These are phyloP conservation scores for Myodes glareolus DNA, from an alignment of 2,113 vertebrate species.

Conservation along the genomic window DNA sequence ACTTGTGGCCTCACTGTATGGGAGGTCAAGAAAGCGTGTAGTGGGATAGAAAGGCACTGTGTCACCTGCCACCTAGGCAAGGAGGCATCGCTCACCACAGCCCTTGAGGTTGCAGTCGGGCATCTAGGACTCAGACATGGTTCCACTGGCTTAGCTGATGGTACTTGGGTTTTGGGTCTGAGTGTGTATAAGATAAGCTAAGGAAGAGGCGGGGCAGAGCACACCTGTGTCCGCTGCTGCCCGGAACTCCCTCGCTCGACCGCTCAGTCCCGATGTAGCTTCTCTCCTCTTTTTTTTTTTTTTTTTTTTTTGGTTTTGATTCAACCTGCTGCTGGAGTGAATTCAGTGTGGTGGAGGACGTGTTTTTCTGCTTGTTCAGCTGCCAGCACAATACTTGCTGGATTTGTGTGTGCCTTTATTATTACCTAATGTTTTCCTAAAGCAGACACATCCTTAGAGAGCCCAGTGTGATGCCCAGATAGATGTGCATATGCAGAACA, in stretches of 20 bases:
- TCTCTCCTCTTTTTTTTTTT: background rate
- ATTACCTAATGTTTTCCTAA: background rate
- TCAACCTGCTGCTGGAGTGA: background rate
- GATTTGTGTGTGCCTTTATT: too few species aligned
- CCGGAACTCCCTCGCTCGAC: background rate
- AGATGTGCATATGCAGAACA: background rate
- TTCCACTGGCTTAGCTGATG: background rate
- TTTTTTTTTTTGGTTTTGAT: background rate
- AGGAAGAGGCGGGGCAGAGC: accelerated
- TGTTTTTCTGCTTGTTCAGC: background rate
- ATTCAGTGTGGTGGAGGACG: background rate
- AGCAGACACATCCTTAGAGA: slow-evolving; percentile 3
- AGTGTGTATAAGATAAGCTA: background rate
- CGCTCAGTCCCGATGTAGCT: too few species aligned
- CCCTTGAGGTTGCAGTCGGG: background rate
- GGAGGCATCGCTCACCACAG: background rate
- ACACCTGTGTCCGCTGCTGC: accelerated
- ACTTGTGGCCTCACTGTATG: background rate
- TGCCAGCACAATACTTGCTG: background rate
- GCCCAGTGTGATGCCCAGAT: background rate
- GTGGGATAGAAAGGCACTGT: background rate
- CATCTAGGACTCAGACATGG: background rate
- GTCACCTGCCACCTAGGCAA: background rate
- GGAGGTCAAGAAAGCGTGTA: background rate
- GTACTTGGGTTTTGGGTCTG: background rate